Base-by-base conservation (phyloP, 2,797 vertebrate species). In the Kryptolebias ocellatus region DNA sequence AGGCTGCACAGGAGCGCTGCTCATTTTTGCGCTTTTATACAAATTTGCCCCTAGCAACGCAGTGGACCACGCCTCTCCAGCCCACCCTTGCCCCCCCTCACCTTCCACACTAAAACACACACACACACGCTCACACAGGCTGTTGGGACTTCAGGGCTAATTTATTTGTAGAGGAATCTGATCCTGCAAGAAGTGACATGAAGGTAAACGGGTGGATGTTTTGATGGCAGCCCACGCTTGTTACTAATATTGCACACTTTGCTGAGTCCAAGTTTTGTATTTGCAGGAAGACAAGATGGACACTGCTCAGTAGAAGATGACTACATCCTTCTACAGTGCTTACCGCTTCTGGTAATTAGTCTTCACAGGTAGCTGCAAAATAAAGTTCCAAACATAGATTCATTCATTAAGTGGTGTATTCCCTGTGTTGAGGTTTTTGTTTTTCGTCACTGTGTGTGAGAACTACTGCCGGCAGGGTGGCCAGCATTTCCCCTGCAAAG, bases 21-120 rank as follows among this genome's bases (percentile, higher is more conserved):
- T 81, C 78, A 74, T 81, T 79, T 61, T 89, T 82, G 80, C 83
- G 74, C 67, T 90, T 89, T 89, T 91, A 91, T 89, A 86, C 84
- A 89, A 88, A 85, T 83, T 64, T 80, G 80, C 66, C 78, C 70
- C 80, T 78, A 78, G 88, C 79, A 77, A 88, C 80, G 47, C 58
- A 15, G 17, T 5, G 55, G 62, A 73, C 83, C 89, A 87, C 90
- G 84, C 91, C 91, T 66, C 76, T 76, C 15, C 52, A 44, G 27
- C 60, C 58, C 9, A 45, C 27, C 44, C 42, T 50, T 16, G n/a
- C 39, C 12, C 24, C 4, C 37, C 15, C 53, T 51, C 47, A 60
- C 27, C 3, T 29, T 17, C 2, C 57, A 14, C 55, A 28, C 39
- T 1, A 0, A n/a, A 14, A 5, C 37, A 24, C 42, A 27, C 56